Percentiles rank a stretch among this genome's conserved stretches.
Evolutionary conservation across 2,797 vertebrate species (phyloP).

Genomic region (Ctenopoma multispine): DNA sequence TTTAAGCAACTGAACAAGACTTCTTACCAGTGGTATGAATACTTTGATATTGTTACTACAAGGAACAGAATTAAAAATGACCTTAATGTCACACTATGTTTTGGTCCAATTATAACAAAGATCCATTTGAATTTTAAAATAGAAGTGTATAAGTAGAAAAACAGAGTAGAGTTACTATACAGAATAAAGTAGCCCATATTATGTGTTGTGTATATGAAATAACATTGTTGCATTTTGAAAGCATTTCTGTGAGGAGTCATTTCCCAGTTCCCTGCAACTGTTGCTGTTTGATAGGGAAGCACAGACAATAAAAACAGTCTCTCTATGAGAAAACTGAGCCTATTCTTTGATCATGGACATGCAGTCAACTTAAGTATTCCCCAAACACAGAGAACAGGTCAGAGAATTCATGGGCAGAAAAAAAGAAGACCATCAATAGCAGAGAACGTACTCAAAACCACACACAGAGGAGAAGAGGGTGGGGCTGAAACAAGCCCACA

Average conservation of each 20-base stretch:
- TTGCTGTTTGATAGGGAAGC: too few relatives aligned
- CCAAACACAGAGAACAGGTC: neutral
- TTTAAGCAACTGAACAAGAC: too few relatives aligned
- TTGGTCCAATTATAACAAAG: neutral
- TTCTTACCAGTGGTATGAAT: too few relatives aligned
- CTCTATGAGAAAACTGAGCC: neutral
- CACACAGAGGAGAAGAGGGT: neutral
- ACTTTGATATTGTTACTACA: neutral
- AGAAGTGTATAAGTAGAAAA: too few relatives aligned
- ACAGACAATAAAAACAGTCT: neutral
- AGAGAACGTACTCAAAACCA: slow-evolving; percentile 20
- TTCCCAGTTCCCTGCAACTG: too few relatives aligned
- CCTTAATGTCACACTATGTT: neutral
- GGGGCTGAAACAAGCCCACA: slow-evolving; percentile 22
- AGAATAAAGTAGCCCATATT: neutral
- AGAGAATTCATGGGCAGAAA: slow-evolving; percentile 57
- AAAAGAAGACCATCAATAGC: slow-evolving; percentile 13
- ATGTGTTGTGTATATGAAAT: neutral
- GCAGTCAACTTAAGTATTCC: neutral
- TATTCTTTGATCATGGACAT: neutral
- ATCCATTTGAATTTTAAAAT: neutral
- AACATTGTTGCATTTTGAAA: neutral
- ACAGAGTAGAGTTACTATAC: neutral
- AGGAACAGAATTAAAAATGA: neutral
- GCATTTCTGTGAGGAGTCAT: neutral